Evolutionary conservation across 2,888 invertebrate genomes (phyloP).

Genomic region (Dinocampus coccinellae): DNA sequence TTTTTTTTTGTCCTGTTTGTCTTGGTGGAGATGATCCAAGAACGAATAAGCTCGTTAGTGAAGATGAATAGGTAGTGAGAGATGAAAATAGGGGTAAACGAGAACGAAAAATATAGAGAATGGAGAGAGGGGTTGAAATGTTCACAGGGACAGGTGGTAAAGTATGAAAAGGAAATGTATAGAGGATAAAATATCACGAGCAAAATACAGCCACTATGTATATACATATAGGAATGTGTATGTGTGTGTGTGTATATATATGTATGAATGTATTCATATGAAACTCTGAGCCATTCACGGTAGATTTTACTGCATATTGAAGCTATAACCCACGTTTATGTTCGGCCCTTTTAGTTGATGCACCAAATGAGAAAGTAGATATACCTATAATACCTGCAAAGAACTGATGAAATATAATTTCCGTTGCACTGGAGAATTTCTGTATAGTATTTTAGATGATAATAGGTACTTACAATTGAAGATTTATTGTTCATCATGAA

Average conservation of each 20-base stretch:
- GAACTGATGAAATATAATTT: slow-evolving; percentile 34
- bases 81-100: not conserved
- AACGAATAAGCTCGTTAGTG: not conserved
- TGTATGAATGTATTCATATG: slow-evolving; percentile 28
- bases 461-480: slow-evolving; percentile 3
- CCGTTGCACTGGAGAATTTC: slow-evolving; percentile 4
- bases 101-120: not conserved
- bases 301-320: slow-evolving; percentile 62
- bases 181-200: not conserved
- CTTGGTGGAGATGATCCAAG: not conserved
- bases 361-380: slow-evolving; percentile 51
- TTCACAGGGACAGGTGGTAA: slow-evolving; percentile 7
- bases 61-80: not conserved
- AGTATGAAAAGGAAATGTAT: slow-evolving; percentile 17
- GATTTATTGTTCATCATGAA: not conserved
- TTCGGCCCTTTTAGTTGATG: slow-evolving; percentile 55
- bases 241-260: slow-evolving; percentile 14
- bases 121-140: not conserved
- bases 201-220: not conserved
- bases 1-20: not conserved
- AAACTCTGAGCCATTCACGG: slow-evolving; percentile 44
- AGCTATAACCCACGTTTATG: slow-evolving; percentile 57
- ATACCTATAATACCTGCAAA: not conserved
- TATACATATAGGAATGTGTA: not conserved
- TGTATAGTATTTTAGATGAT: not conserved